Evolutionary conservation across 2,113 vertebrate genomes (phyloP).

Genomic region (Cyphomyrus discorhynchus): DNA sequence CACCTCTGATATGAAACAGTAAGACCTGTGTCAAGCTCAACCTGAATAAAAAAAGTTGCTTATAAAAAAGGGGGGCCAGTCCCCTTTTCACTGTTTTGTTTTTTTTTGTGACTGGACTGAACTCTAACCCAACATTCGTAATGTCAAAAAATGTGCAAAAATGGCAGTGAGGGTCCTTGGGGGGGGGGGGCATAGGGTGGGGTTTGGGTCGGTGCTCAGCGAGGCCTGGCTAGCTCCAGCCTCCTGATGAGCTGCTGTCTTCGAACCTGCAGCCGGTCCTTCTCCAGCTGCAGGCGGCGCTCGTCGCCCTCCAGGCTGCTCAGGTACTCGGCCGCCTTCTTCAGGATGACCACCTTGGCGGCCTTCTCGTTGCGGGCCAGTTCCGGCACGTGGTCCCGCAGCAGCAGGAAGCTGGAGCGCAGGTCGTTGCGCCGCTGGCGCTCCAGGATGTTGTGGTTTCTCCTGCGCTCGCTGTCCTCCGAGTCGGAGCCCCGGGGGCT

Average conservation of each 20-base stretch:
- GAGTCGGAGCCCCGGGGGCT: constrained; percentile 88
- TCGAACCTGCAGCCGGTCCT: constrained; percentile 76
- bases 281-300: constrained; percentile 80
- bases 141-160: constrained; percentile 88
- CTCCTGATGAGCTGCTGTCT: constrained; percentile 82
- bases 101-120: constrained; percentile 74
- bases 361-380: constrained; percentile 93
- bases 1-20: constrained; percentile 14
- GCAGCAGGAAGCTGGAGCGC: constrained; percentile 87
- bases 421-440: constrained; percentile 96
- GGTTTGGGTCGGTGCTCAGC: constrained; percentile 60
- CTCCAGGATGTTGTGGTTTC: constrained; percentile 97
- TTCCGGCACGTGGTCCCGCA: constrained; percentile 95
- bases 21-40: constrained; percentile 13
- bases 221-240: constrained; percentile 86
- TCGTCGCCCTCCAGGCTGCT: constrained; percentile 80
- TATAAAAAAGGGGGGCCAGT: not conserved
- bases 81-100: constrained; percentile 9
- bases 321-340: constrained; percentile 94
- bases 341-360: constrained; percentile 95
- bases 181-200: not conserved
- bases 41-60: constrained; percentile 38
- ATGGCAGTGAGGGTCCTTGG: constrained; percentile 65
- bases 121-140: constrained; percentile 99
- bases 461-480: constrained; percentile 88